A percentile compares a stretch with the other conserved stretches of the same genome.
phyloP scores from a whole-genome alignment of 1,140 invertebrate genomes.

The Magallana angulata region DNA sequence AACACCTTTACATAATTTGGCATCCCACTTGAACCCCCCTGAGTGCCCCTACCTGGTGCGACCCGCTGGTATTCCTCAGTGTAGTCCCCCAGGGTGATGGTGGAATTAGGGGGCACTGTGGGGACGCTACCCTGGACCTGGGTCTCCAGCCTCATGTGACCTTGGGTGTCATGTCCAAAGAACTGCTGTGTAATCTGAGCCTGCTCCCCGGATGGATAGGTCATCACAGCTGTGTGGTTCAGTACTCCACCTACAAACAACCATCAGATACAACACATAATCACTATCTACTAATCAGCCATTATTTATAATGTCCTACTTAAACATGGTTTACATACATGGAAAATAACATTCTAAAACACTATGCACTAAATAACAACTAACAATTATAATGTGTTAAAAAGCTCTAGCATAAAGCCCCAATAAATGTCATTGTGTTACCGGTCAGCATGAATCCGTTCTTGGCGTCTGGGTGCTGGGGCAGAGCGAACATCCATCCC shows the following conservation, averaged over 20 bases:
- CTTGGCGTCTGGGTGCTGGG: conserved; percentile 83
- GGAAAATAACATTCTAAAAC: too few species aligned
- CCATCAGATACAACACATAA: background rate
- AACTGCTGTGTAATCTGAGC: conserved; percentile 90
- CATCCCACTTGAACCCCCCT: background rate
- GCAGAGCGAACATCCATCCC: conserved; percentile 95
- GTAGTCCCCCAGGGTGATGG: conserved; percentile 88
- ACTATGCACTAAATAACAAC: too few species aligned
- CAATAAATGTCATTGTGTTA: conserved; percentile 63
- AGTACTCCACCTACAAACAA: conserved; percentile 86
- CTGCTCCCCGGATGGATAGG: conserved; percentile 84
- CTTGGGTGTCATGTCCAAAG: conserved; percentile 93
- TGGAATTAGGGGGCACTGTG: conserved; percentile 82
- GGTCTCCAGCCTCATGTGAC: conserved; percentile 88
- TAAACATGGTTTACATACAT: too few species aligned
- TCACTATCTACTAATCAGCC: too few species aligned
- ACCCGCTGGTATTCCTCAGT: conserved; percentile 89
- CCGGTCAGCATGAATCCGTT: conserved; percentile 93
- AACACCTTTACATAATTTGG: background rate
- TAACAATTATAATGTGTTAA: too few species aligned
- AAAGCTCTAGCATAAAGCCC: too few species aligned
- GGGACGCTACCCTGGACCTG: conserved; percentile 90
- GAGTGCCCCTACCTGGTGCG: conserved; percentile 80
- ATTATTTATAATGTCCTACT: too few species aligned
- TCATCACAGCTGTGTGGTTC: conserved; percentile 89